Percentiles rank a stretch among this genome's conserved stretches.
Evolutionary conservation across 2,888 invertebrate species (phyloP).

Genomic region (Sisyra terminalis): DNA sequence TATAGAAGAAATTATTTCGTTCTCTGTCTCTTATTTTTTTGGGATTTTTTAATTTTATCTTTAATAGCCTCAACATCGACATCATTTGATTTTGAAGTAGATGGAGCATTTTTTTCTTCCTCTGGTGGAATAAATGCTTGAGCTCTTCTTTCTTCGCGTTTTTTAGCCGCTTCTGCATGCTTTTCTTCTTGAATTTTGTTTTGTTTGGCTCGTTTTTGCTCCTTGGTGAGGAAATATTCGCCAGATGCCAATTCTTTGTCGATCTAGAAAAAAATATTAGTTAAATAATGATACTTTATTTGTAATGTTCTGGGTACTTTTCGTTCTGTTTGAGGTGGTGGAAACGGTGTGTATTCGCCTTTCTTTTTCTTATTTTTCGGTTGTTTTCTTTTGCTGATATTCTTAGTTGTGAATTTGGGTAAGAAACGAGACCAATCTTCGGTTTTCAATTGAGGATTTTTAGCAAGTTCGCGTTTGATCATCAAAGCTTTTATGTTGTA

Average conservation of each 20-base stretch:
- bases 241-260: slow-evolving; percentile 89
- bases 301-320: slow-evolving; percentile 34
- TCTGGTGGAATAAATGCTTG: slow-evolving; percentile 69
- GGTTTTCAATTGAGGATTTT: slow-evolving; percentile 78
- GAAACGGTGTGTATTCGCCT: slow-evolving; percentile 94
- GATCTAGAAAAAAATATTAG: slow-evolving; percentile 26
- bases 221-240: slow-evolving; percentile 88
- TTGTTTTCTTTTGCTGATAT: slow-evolving; percentile 73
- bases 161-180: slow-evolving; percentile 54
- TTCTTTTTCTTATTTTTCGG: slow-evolving; percentile 79
- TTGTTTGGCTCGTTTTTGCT: slow-evolving; percentile 53
- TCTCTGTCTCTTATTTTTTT: slow-evolving; percentile 29
- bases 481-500: slow-evolving; percentile 94
- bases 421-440: slow-evolving; percentile 96
- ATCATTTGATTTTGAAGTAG: slow-evolving; percentile 21
- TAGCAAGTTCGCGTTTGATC: slow-evolving; percentile 91
- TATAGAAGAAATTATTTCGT: background rate
- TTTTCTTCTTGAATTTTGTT: slow-evolving; percentile 63
- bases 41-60: slow-evolving; percentile 55
- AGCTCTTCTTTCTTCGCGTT: slow-evolving; percentile 58
- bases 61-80: slow-evolving; percentile 58
- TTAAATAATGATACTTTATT: background rate
- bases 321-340: slow-evolving; percentile 82
- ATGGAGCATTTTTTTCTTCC: slow-evolving; percentile 28
- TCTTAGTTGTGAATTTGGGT: slow-evolving; percentile 81